Evolutionary conservation across 2,888 invertebrate genomes (phyloP).

Genomic region (Zaprionus lineosus): DNA sequence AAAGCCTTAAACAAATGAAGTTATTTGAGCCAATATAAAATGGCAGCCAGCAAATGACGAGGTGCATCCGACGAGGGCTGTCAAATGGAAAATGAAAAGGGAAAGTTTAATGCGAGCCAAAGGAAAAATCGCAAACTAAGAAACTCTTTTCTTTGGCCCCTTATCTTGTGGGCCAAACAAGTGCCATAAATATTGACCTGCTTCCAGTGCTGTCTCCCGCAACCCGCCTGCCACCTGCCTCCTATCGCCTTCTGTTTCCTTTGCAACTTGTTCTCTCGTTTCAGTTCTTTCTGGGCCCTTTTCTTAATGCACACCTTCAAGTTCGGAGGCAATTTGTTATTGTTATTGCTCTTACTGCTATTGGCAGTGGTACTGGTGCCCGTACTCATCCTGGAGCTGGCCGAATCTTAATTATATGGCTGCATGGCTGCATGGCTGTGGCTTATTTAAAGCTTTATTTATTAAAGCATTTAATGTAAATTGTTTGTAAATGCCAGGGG

Average conservation of each 20-base stretch:
- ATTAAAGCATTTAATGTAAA: conserved; percentile 78
- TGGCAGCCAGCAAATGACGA: conserved; percentile 44
- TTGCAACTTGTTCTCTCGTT: conserved; percentile 34
- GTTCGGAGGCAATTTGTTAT: conserved; percentile 66
- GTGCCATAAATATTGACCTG: conserved; percentile 65
- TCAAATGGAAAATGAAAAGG: conserved; percentile 55
- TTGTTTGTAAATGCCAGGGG: conserved; percentile 72
- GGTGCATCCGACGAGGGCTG: conserved; percentile 41
- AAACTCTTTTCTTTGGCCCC: conserved; percentile 4
- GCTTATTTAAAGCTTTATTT: conserved; percentile 73
- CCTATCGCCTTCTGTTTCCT: not conserved
- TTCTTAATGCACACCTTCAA: conserved; percentile 63
- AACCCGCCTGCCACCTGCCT: not conserved
- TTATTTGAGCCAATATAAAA: conserved; percentile 71
- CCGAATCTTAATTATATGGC: conserved; percentile 61
- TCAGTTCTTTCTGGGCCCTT: conserved; percentile 31
- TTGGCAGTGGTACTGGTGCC: not conserved
- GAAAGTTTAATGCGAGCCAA: conserved; percentile 46
- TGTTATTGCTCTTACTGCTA: conserved; percentile 35
- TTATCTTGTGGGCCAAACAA: conserved; percentile 35
- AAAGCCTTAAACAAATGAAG: conserved; percentile 74
- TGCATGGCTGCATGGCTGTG: conserved; percentile 39
- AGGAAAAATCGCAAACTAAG: conserved; percentile 21
- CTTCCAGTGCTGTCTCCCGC: conserved; percentile 2
- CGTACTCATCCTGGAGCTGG: conserved; percentile 11